Base-by-base conservation (phyloP, 2,113 vertebrate genomes). In the Excalfactoria chinensis region DNA sequence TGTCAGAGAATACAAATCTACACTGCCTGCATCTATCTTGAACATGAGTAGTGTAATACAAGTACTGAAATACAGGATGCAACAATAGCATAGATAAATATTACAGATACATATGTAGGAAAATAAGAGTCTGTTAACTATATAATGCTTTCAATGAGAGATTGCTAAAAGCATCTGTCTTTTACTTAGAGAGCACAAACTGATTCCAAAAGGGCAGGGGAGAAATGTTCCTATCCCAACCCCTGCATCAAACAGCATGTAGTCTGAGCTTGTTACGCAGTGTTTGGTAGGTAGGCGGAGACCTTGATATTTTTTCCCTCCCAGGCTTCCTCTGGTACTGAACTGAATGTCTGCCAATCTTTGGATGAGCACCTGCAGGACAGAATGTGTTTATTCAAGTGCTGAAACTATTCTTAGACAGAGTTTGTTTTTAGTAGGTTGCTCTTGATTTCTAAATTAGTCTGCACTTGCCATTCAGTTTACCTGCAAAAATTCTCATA, bases 361-460 rank as follows among this genome's bases (percentile, higher is more conserved):
- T 90, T 73, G 71, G 73, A 86, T 82, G 73, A 81, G 67, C 77
- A 96, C 86, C 93, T 95, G 63, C n/a, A 30, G 46, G 66, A 84
- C 67, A 92, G 73, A 69, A 89, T 44, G 26, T 94, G 94, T 91
- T 60, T 62, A 66, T 77, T 10, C 0, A 4, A 82, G 68, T n/a
- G 34, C 32, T 76, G 86, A 41, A 90, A 34, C 46, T 93, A 88
- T 88, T 90, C 66, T 90, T 82, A 82, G 69, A 49, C 15, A 83
- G 35, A 0, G 0, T 43, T 94, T 92, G 34, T 75, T 88, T 91
- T 91, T 34, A 86, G 60, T 72, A 81, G 32, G 11, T 86, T 91
- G 40, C 26, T 74, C 30, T 75, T 37, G 13, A 49, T 78, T 62
- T 58, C 70, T 70, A 78, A 94, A 75, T 35, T 56, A 30, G 7